phyloP scores from a whole-genome alignment of 2,113 vertebrate genomes.

The Sylvicapra grimmia region DNA sequence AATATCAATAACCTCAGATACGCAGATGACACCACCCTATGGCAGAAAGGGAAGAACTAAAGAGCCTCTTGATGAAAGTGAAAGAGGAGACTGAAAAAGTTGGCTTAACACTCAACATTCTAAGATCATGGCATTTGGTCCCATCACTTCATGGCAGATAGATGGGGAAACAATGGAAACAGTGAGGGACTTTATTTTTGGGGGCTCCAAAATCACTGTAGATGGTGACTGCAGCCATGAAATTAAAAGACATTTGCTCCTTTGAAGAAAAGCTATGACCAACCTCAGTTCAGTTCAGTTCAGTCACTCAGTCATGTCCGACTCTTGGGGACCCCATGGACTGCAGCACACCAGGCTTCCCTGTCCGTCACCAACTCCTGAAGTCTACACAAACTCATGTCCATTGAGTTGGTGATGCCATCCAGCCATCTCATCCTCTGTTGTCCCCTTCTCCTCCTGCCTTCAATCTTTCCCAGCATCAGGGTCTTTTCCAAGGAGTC shows the following conservation, averaged over 20 bases:
- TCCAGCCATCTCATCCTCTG: background rate
- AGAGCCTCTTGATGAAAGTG: too few species aligned
- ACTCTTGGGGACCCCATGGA: background rate
- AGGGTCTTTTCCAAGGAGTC: background rate
- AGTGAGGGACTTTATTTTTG: background rate
- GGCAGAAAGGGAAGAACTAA: too few species aligned
- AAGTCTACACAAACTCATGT: background rate
- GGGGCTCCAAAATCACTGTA: background rate
- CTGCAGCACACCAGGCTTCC: background rate
- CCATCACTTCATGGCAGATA: background rate
- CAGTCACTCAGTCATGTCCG: background rate
- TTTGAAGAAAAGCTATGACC: background rate
- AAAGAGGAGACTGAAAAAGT: background rate
- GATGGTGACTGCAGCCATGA: background rate
- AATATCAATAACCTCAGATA: too few species aligned
- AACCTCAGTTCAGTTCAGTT: background rate
- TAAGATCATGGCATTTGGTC: background rate
- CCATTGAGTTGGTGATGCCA: background rate
- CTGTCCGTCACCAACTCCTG: background rate
- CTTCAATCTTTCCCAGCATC: background rate
- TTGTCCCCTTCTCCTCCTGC: background rate
- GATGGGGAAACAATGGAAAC: background rate
- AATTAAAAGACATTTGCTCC: background rate
- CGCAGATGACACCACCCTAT: too few species aligned
- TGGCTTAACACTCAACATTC: background rate